A percentile compares a stretch with the other conserved stretches of the same genome.
These are phyloP conservation scores for Azorinus chamasolen DNA, from an alignment of 2,888 invertebrate species.

Conservation along the genomic window DNA sequence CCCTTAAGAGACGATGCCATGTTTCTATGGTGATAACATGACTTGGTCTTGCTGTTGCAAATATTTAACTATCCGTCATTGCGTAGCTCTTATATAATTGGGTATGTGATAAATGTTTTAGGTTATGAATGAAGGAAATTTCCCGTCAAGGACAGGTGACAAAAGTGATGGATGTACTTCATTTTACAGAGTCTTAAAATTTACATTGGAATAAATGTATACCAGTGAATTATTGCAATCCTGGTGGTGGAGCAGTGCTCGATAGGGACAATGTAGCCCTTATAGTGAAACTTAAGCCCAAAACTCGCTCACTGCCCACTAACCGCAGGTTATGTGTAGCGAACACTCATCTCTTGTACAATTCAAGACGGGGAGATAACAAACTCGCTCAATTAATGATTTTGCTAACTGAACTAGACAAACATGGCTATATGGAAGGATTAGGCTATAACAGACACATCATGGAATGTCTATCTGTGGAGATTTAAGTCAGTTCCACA, in stretches of 20 bases:
- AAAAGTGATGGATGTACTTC: slow-evolving; percentile 97
- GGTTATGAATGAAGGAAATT: slow-evolving; percentile 93
- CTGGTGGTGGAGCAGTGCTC: slow-evolving; percentile 88
- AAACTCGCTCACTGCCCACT: slow-evolving; percentile 15
- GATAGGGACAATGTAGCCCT: slow-evolving; percentile 96
- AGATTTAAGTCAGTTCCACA: slow-evolving; percentile 94
- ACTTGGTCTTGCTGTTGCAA: no score
- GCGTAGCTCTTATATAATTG: no score
- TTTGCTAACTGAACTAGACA: slow-evolving; percentile 94
- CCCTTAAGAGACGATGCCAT: no score
- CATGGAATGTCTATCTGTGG: slow-evolving; percentile 96
- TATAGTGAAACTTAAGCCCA: slow-evolving; percentile 90
- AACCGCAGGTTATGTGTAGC: slow-evolving; percentile 90
- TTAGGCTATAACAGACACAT: slow-evolving; percentile 87
- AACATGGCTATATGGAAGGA: slow-evolving; percentile 87
- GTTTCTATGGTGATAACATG: no score
- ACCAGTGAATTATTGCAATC: slow-evolving; percentile 90
- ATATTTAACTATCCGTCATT: no score
- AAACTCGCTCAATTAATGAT: slow-evolving; percentile 95
- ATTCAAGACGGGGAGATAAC: slow-evolving; percentile 95
- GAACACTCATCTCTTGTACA: slow-evolving; percentile 97
- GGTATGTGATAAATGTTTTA: no score
- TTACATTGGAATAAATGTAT: slow-evolving; percentile 90
- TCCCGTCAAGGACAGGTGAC: slow-evolving; percentile 92
- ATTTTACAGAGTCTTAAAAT: slow-evolving; percentile 91